phyloP scores from a whole-genome alignment of 2,888 invertebrate species.

The Apotomis capreana region DNA sequence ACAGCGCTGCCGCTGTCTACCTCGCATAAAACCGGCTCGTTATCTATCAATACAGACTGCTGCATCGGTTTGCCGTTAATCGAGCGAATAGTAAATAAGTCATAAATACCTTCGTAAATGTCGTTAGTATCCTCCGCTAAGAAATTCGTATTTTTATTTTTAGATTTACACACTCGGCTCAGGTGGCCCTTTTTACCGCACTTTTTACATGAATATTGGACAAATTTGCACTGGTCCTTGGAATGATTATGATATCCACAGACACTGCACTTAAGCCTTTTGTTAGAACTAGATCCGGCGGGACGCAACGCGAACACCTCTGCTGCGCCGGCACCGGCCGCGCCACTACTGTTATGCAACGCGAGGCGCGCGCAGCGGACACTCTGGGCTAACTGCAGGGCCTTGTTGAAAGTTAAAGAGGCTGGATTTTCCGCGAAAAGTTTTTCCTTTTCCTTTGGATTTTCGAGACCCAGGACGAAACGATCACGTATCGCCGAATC shows the following conservation, averaged over 20 bases:
- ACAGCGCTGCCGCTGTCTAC: constrained; percentile 42
- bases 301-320: constrained; percentile 9
- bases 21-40: no score
- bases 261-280: constrained; percentile 21
- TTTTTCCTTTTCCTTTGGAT: constrained; percentile 43
- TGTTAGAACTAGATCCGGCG: background rate
- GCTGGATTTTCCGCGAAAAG: constrained; percentile 40
- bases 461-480: constrained; percentile 45
- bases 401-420: constrained; percentile 39
- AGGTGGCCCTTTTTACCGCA: constrained; percentile 40
- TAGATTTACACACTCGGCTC: constrained; percentile 34
- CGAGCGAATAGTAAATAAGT: no score
- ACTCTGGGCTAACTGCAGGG: constrained; percentile 43
- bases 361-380: constrained; percentile 40
- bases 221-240: constrained; percentile 19
- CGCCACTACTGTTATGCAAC: constrained; percentile 8
- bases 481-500: no score
- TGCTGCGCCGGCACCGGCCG: background rate
- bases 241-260: constrained; percentile 37
- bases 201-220: constrained; percentile 27
- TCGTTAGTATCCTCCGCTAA: no score
- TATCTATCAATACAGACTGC: no score
- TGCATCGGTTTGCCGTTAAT: no score
- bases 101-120: no score
- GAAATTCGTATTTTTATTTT: no score